Evolutionary conservation across 2,113 vertebrate species (phyloP).

Genomic region (Alouatta palliata): DNA sequence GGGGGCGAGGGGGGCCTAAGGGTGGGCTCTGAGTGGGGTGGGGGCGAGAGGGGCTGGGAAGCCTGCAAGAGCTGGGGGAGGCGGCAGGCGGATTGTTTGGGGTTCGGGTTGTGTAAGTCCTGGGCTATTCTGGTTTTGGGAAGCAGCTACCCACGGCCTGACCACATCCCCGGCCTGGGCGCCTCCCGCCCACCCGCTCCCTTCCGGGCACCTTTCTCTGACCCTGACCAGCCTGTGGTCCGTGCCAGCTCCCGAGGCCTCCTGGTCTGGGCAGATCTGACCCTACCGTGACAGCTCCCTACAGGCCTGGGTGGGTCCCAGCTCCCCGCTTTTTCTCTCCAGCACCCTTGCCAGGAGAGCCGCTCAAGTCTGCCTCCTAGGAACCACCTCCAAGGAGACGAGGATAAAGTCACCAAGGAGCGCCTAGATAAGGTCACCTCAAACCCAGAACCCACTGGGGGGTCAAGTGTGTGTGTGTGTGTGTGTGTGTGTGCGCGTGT

Average conservation of each 20-base stretch:
- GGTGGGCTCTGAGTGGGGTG: background rate
- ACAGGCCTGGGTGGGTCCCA: background rate
- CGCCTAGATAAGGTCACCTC: background rate
- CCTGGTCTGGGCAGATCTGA: background rate
- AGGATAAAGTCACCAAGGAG: no score
- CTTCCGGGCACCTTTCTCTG: conserved; percentile 76
- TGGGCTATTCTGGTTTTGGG: conserved; percentile 81
- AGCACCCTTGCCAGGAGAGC: background rate
- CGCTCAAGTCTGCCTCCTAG: no score
- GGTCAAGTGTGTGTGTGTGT: background rate
- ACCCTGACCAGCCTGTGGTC: conserved; percentile 52
- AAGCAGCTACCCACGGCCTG: conserved; percentile 74
- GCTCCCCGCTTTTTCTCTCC: background rate
- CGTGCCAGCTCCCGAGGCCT: background rate
- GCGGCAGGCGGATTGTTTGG: conserved; percentile 38
- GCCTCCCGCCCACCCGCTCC: conserved; percentile 63
- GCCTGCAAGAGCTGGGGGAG: background rate
- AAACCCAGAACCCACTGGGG: background rate
- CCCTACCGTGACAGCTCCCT: background rate
- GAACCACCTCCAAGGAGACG: background rate
- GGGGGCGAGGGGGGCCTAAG: background rate
- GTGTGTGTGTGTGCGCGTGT: background rate
- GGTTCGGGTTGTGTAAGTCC: conserved; percentile 70
- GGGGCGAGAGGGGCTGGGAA: background rate
- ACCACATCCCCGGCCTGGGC: conserved; percentile 74